Evolutionary conservation across 1,140 invertebrate genomes (phyloP), one percentile per base, ranked within the genome.

Genomic region (Trypoxylus dichotomus): DNA sequence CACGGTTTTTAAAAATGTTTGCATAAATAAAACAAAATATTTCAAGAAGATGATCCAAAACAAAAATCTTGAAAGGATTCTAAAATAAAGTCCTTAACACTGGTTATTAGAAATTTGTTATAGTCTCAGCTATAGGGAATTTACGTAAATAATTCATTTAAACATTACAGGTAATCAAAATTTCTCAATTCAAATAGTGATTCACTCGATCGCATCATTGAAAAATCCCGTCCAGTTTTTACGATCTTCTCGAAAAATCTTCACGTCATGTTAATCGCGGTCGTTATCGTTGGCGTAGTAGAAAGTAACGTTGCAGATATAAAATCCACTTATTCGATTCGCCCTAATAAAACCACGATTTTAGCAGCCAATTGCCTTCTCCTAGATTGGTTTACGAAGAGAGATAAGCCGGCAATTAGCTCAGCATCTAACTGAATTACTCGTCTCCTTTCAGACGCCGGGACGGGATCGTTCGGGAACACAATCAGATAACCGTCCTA

Each of bases 371-470:
- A 68, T 68, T 68, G 60, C 60, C 27, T 68, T 68, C 27, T 29
- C 6, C 60, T 68, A 68, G 60, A 68, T 68, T 68, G 60, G 60
- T 68, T 68, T 68, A 68, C 60, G 60, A 24, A 29, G 24, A 29
- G 60, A 68, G 60, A 68, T 68, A 68, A 68, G 60, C 60, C 21
- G 60, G 60, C 60, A 68, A 68, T 68, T 68, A 68, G 60, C 60
- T 68, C 24, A 68, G 60, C 60, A 68, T 68, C 60, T 68, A 68
- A 68, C 60, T 68, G 60, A 68, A 68, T 68, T 68, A 68, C 60
- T 68, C 32, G 32, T 68, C 60, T 68, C 60, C 60, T 68, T 68
- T 68, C 5, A 24, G 21, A 25, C 24, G 24, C 24, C 60, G 27
- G 60, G 60, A 25, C 24, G 32, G 60, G 11, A 68, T 68, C 60